Base-by-base conservation (phyloP, 2,888 invertebrate genomes). In the Drosophila paranaensis region DNA sequence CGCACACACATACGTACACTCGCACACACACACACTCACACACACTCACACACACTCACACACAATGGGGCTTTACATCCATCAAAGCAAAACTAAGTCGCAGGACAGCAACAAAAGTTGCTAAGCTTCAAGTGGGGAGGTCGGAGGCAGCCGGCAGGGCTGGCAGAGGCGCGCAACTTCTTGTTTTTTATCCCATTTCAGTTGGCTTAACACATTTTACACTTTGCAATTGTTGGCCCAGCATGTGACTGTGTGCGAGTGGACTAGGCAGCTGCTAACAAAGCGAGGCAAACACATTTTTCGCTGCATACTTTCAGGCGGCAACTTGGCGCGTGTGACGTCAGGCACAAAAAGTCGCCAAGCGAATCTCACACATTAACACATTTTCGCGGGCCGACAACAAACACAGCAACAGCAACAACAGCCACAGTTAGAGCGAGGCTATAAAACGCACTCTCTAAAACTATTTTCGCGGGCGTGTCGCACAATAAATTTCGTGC, bases 141-240 rank as follows among this genome's bases (percentile, higher is more conserved):
- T 27, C 25, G 56, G 25, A 40, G 39, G 60, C 48, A 20, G 48
- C 30, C 6, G 30, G 30, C 27, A 27, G 27, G 3, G 3, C 10
- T 6, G 39, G 30, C n/a, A 37, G 53, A 11, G 48, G 14, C 35
- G 55, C 50, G 45, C 60, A 54, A 45, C 43, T 64, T 62, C 48
- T 60, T 48, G 51, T 42, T 55, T 66, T 67, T 43, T 56, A 56
- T 37, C 74, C 74, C 79, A 77, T 84, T 81, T 83, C 85, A 89
- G 82, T 81, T 87, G 84, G 82, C 89, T 88, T 89, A 89, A 89
- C 89, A 79, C 85, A 79, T 85, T 89, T 89, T 85, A 89, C 88
- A 89, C 89, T 89, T 85, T 80, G 76, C 88, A 86, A 88, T 86
- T 89, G 86, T 86, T 87, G 54, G 74, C 33, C 71, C 60, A 58